Conservation (phyloP, 2,797 vertebrate species). For the Babyrousa celebensis region DNA sequence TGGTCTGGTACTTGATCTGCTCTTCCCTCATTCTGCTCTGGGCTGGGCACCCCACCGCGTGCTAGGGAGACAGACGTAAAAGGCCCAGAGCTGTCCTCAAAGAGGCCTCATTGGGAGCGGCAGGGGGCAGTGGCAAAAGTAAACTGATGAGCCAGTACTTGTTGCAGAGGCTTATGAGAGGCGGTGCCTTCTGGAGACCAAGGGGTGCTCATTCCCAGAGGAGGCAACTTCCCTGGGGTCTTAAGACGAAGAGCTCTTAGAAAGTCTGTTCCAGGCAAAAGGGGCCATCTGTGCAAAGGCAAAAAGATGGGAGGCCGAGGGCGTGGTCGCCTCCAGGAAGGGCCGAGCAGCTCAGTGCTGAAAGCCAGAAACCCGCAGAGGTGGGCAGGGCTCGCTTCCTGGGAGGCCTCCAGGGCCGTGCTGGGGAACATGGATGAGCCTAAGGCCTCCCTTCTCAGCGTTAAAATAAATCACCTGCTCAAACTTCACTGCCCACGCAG, state of each 20-base stretch:
- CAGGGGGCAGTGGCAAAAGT: not conserved
- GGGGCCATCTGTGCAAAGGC: not conserved
- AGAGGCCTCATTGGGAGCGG: not conserved
- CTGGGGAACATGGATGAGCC: fast-evolving
- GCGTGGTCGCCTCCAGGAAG: not conserved
- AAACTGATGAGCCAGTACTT: not conserved
- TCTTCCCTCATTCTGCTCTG: not conserved
- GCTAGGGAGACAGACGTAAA: not conserved
- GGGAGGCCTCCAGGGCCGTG: not conserved
- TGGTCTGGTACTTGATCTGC: not conserved
- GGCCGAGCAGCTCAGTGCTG: not conserved
- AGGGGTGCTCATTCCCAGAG: not conserved
- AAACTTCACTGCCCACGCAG: not conserved
- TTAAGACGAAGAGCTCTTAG: not conserved
- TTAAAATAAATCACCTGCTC: not conserved
- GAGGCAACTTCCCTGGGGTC: not conserved
- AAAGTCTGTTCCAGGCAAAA: not conserved
- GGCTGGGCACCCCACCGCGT: not conserved
- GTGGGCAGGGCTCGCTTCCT: not conserved
- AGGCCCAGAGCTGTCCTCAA: not conserved
- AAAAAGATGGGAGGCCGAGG: fast-evolving
- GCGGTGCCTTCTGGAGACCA: fast-evolving
- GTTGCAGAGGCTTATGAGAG: not conserved
- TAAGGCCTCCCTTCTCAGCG: not conserved
- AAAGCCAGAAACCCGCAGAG: not conserved